phyloP scores from a whole-genome alignment of 2,113 vertebrate genomes.

The Forbesichthys papilliferus region DNA sequence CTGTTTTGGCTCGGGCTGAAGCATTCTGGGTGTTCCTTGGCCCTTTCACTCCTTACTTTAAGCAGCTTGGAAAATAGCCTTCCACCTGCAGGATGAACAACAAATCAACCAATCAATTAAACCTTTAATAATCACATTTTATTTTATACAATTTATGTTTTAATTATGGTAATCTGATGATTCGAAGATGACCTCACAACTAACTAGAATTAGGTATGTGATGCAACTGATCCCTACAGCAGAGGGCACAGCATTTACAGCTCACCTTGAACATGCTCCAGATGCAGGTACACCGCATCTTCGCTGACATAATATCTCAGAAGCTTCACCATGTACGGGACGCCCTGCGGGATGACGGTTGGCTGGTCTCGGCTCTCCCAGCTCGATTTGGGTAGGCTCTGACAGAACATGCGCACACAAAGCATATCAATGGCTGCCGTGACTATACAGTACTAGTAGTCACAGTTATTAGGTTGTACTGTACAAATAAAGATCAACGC shows the following conservation, averaged over 20 bases:
- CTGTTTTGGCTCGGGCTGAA: slow-evolving; percentile 63
- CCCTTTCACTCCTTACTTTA: slow-evolving; percentile 65
- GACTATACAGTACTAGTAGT: neutral
- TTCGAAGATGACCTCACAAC: too few relatives aligned
- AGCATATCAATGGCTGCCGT: neutral
- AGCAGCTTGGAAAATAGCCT: slow-evolving; percentile 88
- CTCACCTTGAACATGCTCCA: slow-evolving; percentile 92
- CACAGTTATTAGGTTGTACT: too few relatives aligned
- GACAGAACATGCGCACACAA: slow-evolving; percentile 4
- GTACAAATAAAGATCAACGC: neutral
- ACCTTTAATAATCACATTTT: neutral
- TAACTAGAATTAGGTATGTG: too few relatives aligned
- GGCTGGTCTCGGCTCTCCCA: slow-evolving; percentile 81
- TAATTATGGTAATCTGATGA: too few relatives aligned
- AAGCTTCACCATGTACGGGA: slow-evolving; percentile 94
- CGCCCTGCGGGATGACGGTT: slow-evolving; percentile 93
- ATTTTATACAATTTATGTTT: too few relatives aligned
- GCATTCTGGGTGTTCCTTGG: slow-evolving; percentile 70
- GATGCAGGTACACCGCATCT: slow-evolving; percentile 91
- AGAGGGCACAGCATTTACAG: neutral
- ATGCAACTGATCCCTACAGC: neutral
- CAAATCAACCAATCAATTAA: neutral
- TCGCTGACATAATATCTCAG: slow-evolving; percentile 91
- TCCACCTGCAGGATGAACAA: slow-evolving; percentile 75
- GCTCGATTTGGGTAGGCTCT: slow-evolving; percentile 92